Conservation (phyloP, 2,113 vertebrate species). For the Elgaria multicarinata region DNA sequence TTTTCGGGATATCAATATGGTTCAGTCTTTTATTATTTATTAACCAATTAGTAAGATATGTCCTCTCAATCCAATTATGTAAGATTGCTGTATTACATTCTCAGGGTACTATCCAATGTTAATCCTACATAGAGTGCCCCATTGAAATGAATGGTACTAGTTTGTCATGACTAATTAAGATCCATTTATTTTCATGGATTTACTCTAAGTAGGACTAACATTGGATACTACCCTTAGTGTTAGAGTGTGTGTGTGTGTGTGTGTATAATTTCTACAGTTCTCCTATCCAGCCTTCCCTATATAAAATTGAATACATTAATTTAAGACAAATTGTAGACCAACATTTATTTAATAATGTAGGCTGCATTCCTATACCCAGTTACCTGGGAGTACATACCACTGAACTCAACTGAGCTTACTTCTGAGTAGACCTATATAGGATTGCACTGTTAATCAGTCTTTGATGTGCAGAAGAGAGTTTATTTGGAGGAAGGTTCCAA, state of each 20-base stretch:
- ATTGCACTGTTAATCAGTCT: neutral
- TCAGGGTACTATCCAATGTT: no score
- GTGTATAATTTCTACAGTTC: neutral
- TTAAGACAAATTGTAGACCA: neutral
- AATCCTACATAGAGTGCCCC: no score
- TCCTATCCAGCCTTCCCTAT: neutral
- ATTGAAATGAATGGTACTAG: no score
- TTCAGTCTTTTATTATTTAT: neutral
- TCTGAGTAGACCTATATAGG: neutral
- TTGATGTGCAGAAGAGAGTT: no score
- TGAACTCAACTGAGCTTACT: neutral
- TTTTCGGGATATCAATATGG: neutral
- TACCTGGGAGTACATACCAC: neutral
- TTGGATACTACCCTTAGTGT: no score
- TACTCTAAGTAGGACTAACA: no score
- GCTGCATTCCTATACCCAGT: neutral
- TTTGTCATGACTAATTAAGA: no score
- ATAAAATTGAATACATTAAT: neutral
- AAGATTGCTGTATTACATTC: neutral
- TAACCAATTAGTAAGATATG: neutral
- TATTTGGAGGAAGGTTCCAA: neutral
- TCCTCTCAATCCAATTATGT: neutral
- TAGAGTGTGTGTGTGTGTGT: neutral
- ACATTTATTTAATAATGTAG: neutral
- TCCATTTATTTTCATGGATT: no score